Percentiles rank a stretch among this genome's conserved stretches.
Evolutionary conservation across 2,797 vertebrate species (phyloP).

Genomic region (Dermochelys coriacea): DNA sequence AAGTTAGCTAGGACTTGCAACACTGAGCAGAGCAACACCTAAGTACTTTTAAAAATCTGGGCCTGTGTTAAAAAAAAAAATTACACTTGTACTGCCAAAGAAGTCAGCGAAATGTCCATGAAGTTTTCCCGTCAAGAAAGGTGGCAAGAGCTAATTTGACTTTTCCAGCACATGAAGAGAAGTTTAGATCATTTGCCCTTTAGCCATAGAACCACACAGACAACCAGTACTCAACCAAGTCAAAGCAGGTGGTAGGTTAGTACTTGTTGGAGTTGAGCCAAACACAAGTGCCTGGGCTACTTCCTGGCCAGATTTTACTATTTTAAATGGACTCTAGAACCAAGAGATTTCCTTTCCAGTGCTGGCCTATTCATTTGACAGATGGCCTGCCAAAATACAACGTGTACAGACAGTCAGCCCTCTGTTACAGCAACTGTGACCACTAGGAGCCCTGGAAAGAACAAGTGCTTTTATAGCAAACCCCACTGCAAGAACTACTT

Average conservation of each 20-base stretch:
- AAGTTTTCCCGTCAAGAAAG: not conserved
- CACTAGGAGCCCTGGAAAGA: not conserved
- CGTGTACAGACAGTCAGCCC: not conserved
- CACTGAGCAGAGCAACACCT: not conserved
- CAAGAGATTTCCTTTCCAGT: not conserved
- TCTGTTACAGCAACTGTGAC: not conserved
- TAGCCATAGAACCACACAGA: not conserved
- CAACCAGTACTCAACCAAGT: not conserved
- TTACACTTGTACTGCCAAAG: not conserved
- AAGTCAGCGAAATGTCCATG: not conserved
- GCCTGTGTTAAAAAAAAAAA: not conserved
- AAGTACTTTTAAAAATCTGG: not conserved
- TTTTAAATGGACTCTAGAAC: not conserved
- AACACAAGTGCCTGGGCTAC: not conserved
- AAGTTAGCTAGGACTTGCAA: not conserved
- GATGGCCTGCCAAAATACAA: fast-evolving
- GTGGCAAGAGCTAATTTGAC: not conserved
- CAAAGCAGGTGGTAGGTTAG: not conserved
- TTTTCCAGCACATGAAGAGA: not conserved
- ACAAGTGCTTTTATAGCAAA: not conserved
- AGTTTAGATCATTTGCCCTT: not conserved
- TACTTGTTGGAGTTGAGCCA: not conserved
- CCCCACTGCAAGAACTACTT: not conserved
- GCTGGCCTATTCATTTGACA: not conserved
- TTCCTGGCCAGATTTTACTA: not conserved